Conservation (phyloP, 35 echinoderm and acorn worm genomes). For the Lytechinus variegatus region DNA sequence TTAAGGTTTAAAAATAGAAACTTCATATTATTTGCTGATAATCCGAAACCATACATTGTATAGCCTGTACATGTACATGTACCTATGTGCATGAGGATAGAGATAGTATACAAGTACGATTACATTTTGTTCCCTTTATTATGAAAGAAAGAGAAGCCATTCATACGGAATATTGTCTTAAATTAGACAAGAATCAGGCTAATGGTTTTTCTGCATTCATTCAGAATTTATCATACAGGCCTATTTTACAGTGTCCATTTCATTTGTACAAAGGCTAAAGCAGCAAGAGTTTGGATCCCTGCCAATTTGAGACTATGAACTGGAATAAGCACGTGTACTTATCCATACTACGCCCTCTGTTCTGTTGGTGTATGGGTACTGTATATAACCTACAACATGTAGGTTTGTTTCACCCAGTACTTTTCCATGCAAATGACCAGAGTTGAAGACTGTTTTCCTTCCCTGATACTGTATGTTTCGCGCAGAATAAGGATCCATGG, state of each 20-base stretch:
- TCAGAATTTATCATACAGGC: neutral
- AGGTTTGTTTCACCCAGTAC: neutral
- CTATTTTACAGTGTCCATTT: neutral
- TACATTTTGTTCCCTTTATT: neutral
- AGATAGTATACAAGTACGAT: no score
- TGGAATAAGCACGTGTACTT: neutral
- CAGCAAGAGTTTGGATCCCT: neutral
- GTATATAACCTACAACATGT: neutral
- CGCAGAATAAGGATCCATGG: neutral
- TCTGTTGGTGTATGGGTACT: neutral
- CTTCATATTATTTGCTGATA: no score
- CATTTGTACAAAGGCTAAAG: neutral
- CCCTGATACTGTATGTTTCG: neutral
- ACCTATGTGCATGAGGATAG: no score
- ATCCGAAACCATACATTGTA: no score
- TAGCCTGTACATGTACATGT: no score
- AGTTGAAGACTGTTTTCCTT: neutral
- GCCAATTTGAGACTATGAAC: neutral
- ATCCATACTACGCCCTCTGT: neutral
- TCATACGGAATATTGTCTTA: neutral
- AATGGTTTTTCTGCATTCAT: neutral
- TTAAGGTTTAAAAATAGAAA: no score
- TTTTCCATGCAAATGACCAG: conserved; percentile 4
- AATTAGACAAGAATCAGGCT: no score
- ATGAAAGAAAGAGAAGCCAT: neutral